A percentile compares a stretch with the other conserved stretches of the same genome.
phyloP scores from a whole-genome alignment of 1,140 invertebrate genomes.

The Drosophila pachea region DNA sequence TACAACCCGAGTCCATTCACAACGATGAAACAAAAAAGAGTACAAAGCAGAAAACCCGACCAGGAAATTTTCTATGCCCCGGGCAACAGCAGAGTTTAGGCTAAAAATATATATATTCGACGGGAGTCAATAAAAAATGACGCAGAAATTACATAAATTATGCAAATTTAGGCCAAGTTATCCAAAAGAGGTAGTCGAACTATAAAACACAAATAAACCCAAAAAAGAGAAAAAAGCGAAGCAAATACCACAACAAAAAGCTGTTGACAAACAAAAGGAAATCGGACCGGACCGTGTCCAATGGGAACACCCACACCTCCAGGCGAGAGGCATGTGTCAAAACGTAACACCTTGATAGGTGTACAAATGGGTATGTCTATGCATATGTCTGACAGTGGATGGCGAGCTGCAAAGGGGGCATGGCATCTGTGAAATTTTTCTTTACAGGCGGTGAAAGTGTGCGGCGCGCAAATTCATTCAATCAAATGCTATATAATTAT shows the following conservation, averaged over 20 bases:
- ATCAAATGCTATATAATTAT: conserved; percentile 49
- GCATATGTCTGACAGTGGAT: conserved; percentile 18
- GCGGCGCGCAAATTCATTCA: conserved; percentile 23
- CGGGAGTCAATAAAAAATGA: conserved; percentile 37
- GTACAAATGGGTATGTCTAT: neutral
- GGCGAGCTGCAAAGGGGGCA: conserved; percentile 29
- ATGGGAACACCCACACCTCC: conserved; percentile 29
- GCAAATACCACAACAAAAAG: conserved; percentile 25
- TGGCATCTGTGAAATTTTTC: conserved; percentile 38
- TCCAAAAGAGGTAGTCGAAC: conserved; percentile 49
- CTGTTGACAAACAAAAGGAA: conserved; percentile 40
- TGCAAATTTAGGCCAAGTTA: conserved; percentile 58
- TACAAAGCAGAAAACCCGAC: conserved; percentile 3
- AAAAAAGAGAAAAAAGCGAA: conserved; percentile 26
- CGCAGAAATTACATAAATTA: conserved; percentile 57
- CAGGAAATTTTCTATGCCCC: conserved; percentile 18
- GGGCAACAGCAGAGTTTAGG: conserved; percentile 4
- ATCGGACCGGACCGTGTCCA: conserved; percentile 36
- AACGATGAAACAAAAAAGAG: conserved; percentile 8
- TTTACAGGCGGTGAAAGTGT: conserved; percentile 43
- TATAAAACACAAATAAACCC: conserved; percentile 23
- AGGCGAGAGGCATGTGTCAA: conserved; percentile 5
- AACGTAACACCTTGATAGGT: conserved; percentile 20
- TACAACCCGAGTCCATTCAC: neutral
- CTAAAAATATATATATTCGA: conserved; percentile 14